phyloP scores from a whole-genome alignment of 2,113 vertebrate genomes.

The Vireo altiloquus region DNA sequence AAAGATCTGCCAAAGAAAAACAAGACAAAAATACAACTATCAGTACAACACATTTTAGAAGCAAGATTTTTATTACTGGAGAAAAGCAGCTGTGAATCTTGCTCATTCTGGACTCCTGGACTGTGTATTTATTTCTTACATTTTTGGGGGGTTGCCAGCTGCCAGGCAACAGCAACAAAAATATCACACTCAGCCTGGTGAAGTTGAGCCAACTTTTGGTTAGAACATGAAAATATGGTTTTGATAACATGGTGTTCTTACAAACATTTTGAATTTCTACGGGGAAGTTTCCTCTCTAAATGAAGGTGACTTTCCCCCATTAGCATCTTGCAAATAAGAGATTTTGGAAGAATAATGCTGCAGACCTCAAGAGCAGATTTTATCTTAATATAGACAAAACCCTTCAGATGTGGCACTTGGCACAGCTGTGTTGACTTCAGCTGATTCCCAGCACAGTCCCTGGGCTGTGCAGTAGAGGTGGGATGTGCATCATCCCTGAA shows the following conservation, averaged over 20 bases:
- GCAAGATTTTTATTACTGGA: not conserved
- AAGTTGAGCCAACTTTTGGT: not conserved
- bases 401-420: not conserved
- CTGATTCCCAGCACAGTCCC: not conserved
- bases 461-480: not conserved
- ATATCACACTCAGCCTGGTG: not conserved
- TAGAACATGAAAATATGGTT: not conserved
- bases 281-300: not conserved
- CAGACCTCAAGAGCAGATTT: not conserved
- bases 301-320: not conserved
- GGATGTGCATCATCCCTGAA: not conserved
- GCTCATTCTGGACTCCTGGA: not conserved
- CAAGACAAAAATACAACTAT: not conserved
- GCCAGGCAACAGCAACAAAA: not conserved
- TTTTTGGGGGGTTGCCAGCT: not conserved
- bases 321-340: not conserved
- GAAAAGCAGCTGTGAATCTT: not conserved
- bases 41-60: not conserved
- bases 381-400: not conserved
- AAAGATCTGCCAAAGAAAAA: not conserved
- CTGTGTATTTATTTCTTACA: not conserved
- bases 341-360: not conserved
- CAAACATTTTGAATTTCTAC: not conserved
- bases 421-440: not conserved
- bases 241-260: not conserved